These are phyloP conservation scores for Rotaria magnacalcarata DNA, from an alignment of 2,888 invertebrate species.

Conservation along the genomic window DNA sequence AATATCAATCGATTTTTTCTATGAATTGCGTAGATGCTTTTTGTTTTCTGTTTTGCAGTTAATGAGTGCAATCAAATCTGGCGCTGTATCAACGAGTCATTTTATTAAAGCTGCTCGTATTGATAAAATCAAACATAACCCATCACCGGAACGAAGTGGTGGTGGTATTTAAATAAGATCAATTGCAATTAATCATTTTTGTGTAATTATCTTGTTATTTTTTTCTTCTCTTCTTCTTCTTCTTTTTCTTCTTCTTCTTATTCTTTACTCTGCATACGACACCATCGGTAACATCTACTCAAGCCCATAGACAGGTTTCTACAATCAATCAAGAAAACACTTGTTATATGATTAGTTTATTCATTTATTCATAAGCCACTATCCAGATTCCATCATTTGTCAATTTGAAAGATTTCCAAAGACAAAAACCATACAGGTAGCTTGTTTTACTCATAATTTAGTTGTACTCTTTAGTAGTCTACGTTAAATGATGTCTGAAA, in stretches of 20 bases:
- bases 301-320: not conserved
- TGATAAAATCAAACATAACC: constrained; percentile 73
- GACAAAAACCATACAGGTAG: not conserved
- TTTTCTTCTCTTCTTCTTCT: not conserved
- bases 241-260: not conserved
- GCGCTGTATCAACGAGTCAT: constrained; percentile 85
- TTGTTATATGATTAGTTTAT: not conserved
- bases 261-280: not conserved
- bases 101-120: constrained; percentile 89
- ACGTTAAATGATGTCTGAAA: not conserved
- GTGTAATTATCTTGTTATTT: not conserved
- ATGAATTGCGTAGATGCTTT: too few relatives aligned
- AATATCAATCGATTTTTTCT: not conserved
- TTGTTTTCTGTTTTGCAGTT: constrained; percentile 66
- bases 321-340: not conserved
- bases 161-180: constrained; percentile 73
- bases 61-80: constrained; percentile 96
- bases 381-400: not conserved
- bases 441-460: not conserved
- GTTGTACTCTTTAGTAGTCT: not conserved
- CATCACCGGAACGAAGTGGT: constrained; percentile 69
- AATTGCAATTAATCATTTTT: not conserved
- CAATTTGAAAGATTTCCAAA: not conserved
- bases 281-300: not conserved
- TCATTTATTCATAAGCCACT: not conserved